phyloP scores from a whole-genome alignment of 2,797 vertebrate genomes.

The Syngnathus rostellatus region DNA sequence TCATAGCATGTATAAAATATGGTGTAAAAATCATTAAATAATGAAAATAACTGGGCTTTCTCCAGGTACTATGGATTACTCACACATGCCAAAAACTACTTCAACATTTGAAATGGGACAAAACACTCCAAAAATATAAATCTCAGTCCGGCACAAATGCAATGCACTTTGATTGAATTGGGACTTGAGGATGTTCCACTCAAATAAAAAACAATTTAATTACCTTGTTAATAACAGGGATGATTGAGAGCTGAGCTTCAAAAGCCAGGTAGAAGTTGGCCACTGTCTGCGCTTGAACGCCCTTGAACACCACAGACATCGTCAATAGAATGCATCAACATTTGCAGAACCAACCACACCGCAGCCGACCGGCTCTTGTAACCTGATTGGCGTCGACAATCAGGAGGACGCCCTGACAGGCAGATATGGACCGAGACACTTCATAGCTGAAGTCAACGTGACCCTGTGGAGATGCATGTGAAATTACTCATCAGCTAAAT shows the following conservation, averaged over 20 bases:
- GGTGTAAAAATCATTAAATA: too few relatives aligned
- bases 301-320: conserved; percentile 58
- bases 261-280: conserved; percentile 97
- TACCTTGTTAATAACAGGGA: conserved; percentile 98
- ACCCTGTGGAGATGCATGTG: conserved; percentile 66
- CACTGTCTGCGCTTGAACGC: conserved; percentile 94
- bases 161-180: too few relatives aligned
- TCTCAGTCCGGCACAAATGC: neutral
- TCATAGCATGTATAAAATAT: too few relatives aligned
- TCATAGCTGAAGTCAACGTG: conserved; percentile 98
- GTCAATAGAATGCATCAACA: neutral
- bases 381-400: conserved; percentile 96
- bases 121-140: neutral
- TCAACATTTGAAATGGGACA: too few relatives aligned
- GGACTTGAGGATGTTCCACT: neutral
- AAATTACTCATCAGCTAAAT: neutral
- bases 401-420: conserved; percentile 92
- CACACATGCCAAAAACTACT: too few relatives aligned
- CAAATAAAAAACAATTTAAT: neutral
- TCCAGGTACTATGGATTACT: too few relatives aligned
- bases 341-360: neutral
- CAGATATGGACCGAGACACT: conserved; percentile 89
- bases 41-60: too few relatives aligned
- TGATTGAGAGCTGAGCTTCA: conserved; percentile 89
- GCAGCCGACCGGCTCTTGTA: conserved; percentile 27